Evolutionary conservation across 23 tunicate genomes (phyloP).

Genomic region (Styela plicata): DNA sequence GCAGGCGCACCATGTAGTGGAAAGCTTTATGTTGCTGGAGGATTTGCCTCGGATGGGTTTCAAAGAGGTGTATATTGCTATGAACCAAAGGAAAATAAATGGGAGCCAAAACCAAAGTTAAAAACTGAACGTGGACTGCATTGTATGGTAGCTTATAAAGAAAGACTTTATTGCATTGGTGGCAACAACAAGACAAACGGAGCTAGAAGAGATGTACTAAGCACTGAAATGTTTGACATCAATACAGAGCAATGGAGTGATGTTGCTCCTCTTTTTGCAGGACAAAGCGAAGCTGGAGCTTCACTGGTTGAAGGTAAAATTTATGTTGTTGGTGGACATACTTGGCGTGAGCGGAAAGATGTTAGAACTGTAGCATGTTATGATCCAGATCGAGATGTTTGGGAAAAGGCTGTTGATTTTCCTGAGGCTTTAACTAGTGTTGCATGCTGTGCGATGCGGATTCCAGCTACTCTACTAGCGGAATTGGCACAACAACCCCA

Average conservation of each 20-base stretch:
- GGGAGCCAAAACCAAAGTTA: conserved; percentile 94
- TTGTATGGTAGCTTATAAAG: conserved; percentile 96
- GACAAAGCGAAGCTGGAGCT: conserved; percentile 99
- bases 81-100: conserved; percentile 82
- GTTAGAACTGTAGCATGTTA: conserved; percentile 99
- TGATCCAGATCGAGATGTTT: conserved; percentile 87
- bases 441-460: conserved; percentile 92
- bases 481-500: conserved; percentile 67
- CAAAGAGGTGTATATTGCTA: conserved; percentile 96
- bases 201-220: conserved; percentile 83
- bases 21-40: conserved; percentile 93
- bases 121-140: conserved; percentile 96
- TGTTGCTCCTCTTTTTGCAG: conserved; percentile 98
- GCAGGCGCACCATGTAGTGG: conserved; percentile 93
- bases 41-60: conserved; percentile 98
- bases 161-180: conserved; percentile 85
- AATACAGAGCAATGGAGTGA: conserved; percentile 97
- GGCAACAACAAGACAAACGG: conserved; percentile 97
- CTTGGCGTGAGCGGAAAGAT: conserved; percentile 99
- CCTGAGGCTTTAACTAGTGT: conserved; percentile 96
- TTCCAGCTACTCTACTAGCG: conserved; percentile 75
- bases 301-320: conserved; percentile 91
- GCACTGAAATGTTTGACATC: conserved; percentile 88
- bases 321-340: conserved; percentile 98
- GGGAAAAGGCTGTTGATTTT: conserved; percentile 98